Evolutionary conservation across 2,888 invertebrate species (phyloP), one percentile per base, ranked within the genome.

Genomic region (Parascotia fuliginaria): DNA sequence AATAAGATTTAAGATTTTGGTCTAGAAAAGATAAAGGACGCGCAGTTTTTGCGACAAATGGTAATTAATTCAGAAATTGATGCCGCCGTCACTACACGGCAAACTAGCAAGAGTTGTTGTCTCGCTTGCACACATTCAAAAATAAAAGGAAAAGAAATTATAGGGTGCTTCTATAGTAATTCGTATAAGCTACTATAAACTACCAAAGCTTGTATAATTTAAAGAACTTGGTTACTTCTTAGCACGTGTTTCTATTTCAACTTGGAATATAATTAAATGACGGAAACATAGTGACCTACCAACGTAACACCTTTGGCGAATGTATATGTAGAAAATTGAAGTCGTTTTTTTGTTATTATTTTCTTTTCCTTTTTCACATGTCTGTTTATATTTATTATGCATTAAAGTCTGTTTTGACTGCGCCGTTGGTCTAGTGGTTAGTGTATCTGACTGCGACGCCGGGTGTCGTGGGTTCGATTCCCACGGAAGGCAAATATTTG

Each of bases 41-140:
- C 92, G 91, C 92, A 92, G 90, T 91, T 92, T 89, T 92, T 88
- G 91, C 91, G 90, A 92, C 91, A 91, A 92, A 90, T 91, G 88
- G 89, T 92, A 91, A 92, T 91, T 92, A 92, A 91, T 92, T 90
- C 91, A 87, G 90, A 91, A 92, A 91, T 91, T 92, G 92, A 91
- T 91, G 92, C 91, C 90, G 92, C 92, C 89, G 91, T 89, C 89
- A 88, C 87, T 84, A 83, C 78, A 79, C 82, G 78, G 83, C 78
- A 81, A 79, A 84, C 82, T 82, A 83, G 86, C 81, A 69, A 74
- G 73, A 80, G 76, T 70, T 60, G 72, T 73, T 80, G 64, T 89
- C 89, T 87, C 87, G 50, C 77, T 89, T 78, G 52, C 72, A 66
- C 78, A 56, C 57, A 65, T 58, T 61, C 60, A 67, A 71, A 73